Percentiles rank a stretch among this genome's conserved stretches.
These are phyloP conservation scores for Lordiphosa mommai DNA, from an alignment of 1,140 invertebrate species.

Conservation along the genomic window DNA sequence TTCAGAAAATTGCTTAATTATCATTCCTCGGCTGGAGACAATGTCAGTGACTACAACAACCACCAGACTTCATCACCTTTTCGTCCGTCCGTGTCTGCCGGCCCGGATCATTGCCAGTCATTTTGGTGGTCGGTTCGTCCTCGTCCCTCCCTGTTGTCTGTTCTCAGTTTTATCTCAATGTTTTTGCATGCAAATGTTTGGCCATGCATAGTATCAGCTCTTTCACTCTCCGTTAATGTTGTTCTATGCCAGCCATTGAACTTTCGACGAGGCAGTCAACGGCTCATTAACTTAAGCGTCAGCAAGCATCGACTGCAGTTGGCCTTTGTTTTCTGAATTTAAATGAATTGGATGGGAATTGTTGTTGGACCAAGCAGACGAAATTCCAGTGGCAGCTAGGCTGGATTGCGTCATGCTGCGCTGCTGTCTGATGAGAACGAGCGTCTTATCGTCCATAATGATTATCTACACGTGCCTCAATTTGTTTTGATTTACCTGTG, in stretches of 20 bases:
- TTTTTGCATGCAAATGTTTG: constrained; percentile 42
- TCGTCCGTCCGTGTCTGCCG: constrained; percentile 7
- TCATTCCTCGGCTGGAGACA: neutral
- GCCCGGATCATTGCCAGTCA: constrained; percentile 3
- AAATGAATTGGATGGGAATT: neutral
- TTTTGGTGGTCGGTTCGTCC: neutral
- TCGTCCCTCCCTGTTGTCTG: neutral
- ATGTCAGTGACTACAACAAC: neutral
- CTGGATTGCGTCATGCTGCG: constrained; percentile 13
- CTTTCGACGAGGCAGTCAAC: constrained; percentile 11
- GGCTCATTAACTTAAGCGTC: constrained; percentile 38
- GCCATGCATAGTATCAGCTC: too few species aligned
- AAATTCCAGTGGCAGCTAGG: neutral
- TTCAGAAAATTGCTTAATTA: too few species aligned
- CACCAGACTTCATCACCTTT: neutral
- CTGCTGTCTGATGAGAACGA: neutral
- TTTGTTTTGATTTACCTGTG: constrained; percentile 14
- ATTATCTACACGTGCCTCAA: constrained; percentile 19
- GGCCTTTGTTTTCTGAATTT: neutral
- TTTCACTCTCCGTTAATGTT: constrained; percentile 11
- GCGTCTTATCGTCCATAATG: constrained; percentile 8
- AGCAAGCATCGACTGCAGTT: constrained; percentile 7
- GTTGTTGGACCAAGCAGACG: neutral
- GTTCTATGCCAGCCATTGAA: constrained; percentile 29
- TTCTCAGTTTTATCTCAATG: constrained; percentile 9